phyloP scores from a whole-genome alignment of 2,797 vertebrate species.

The Anabacerthia variegaticeps region DNA sequence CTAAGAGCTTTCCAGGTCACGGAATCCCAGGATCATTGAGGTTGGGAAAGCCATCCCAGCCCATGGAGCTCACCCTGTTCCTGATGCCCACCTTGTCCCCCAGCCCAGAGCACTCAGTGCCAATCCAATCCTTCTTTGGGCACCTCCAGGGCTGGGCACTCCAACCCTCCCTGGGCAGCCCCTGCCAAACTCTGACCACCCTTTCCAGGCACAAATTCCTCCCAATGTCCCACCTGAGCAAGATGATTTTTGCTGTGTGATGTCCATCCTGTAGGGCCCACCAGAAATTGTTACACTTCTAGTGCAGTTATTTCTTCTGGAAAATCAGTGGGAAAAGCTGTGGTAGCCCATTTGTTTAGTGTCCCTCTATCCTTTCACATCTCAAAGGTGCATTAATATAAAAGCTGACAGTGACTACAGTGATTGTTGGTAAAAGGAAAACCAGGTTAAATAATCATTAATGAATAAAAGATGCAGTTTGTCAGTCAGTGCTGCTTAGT shows the following conservation, averaged over 20 bases:
- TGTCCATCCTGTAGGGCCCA: neutral
- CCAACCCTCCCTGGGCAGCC: neutral
- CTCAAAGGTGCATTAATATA: neutral
- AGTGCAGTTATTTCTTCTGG: neutral
- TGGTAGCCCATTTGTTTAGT: neutral
- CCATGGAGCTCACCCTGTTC: accelerated
- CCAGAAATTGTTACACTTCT: neutral
- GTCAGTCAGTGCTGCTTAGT: neutral
- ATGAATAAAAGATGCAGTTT: neutral
- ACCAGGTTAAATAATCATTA: neutral
- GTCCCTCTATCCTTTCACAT: neutral
- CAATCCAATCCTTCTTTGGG: accelerated
- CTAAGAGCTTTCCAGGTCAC: neutral
- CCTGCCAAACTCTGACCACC: neutral
- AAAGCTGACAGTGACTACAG: neutral
- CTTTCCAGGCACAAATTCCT: neutral
- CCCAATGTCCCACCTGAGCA: neutral
- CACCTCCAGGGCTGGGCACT: neutral
- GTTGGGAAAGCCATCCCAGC: accelerated
- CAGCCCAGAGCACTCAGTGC: neutral
- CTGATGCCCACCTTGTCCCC: neutral
- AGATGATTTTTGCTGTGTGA: too few relatives aligned
- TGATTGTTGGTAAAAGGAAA: neutral
- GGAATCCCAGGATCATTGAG: neutral
- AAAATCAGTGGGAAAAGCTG: neutral